Base-by-base conservation (phyloP, 2,113 vertebrate species). In the Pygoscelis adeliae region DNA sequence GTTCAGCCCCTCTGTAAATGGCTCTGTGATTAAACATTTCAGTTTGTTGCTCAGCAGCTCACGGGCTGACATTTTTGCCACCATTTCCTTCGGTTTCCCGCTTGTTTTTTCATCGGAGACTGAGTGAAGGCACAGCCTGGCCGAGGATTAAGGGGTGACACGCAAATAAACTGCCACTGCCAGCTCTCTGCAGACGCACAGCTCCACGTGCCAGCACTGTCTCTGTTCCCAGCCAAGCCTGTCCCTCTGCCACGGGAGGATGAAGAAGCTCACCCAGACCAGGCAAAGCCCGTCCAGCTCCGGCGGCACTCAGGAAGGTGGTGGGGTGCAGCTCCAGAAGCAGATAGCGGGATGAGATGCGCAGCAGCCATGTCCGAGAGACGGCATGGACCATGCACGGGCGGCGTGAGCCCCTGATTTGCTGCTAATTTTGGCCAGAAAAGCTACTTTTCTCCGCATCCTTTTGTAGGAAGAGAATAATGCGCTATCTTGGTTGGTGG, bases 301-400 rank as follows among this genome's bases (percentile, higher is more conserved):
- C 3, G 2, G 34, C 0, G 2, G 34, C 42, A 2, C 63, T 62
- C 5, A 30, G 1, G 42, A 5, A 15, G 17, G 40, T 5, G 50
- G n/a, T 17, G 38, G 42, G 13, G 3, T 10, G 9, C 67, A 61
- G 72, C 71, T 63, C 49, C 59, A 65, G 63, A 3, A 38, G 52
- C 53, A 40, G 44, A 2, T 2, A 12, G 34, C 0, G 0, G 67
- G 20, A 7, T 6, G 38, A 47, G 27, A 27, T 3, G 9, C 2
- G 1, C 21, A 71, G 42, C 10, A 29, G 58, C 50, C 6, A 0
- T 0, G 3, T 38, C 34, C 6, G 8, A 70, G 20, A 49, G 47
- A 20, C 0, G 0, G 15, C n/a, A 6, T 0, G 2, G 32, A 29
- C 20, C 21, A 1, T 1, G 21, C 73, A 30, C 2, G 1, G 38